A percentile compares a stretch with the other conserved stretches of the same genome.
Conservation (phyloP, 2,888 invertebrate genomes). For the Drosophila pseudotakahashii region DNA sequence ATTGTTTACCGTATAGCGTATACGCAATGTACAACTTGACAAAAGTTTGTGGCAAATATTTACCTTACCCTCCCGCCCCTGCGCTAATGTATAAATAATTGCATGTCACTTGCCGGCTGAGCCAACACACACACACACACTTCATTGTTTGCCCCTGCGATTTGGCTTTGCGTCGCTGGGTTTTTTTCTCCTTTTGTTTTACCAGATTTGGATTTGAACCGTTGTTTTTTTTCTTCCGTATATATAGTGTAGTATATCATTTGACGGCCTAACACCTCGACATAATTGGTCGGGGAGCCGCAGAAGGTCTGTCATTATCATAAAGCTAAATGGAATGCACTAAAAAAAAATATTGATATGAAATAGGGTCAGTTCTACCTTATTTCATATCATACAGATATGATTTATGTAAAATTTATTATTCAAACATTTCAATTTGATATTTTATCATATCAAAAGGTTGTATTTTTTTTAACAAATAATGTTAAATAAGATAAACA, state of each 20-base stretch:
- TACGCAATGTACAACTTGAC: constrained; percentile 22
- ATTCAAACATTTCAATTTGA: too few species aligned
- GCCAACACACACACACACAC: constrained; percentile 25
- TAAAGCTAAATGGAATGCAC: constrained; percentile 45
- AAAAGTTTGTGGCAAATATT: constrained; percentile 64
- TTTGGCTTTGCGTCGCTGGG: constrained; percentile 16
- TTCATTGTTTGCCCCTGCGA: constrained; percentile 37
- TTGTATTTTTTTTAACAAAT: too few species aligned
- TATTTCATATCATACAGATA: too few species aligned
- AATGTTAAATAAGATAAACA: too few species aligned
- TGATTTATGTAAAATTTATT: too few species aligned
- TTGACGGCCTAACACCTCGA: constrained; percentile 58
- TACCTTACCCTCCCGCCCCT: constrained; percentile 48
- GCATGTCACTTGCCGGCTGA: constrained; percentile 64
- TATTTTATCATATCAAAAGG: too few species aligned
- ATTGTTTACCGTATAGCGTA: constrained; percentile 16
- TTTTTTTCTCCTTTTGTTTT: constrained; percentile 3
- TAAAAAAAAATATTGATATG: too few species aligned
- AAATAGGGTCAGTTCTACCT: too few species aligned
- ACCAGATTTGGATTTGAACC: constrained; percentile 11
- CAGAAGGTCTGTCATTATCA: constrained; percentile 52
- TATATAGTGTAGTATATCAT: constrained; percentile 44
- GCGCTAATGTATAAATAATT: constrained; percentile 72
- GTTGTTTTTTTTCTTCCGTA: neutral
- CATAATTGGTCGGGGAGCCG: constrained; percentile 45